A percentile compares a stretch with the other conserved stretches of the same genome.
These are phyloP conservation scores for Noctilio leporinus DNA, from an alignment of 2,113 vertebrate species.

Conservation along the genomic window DNA sequence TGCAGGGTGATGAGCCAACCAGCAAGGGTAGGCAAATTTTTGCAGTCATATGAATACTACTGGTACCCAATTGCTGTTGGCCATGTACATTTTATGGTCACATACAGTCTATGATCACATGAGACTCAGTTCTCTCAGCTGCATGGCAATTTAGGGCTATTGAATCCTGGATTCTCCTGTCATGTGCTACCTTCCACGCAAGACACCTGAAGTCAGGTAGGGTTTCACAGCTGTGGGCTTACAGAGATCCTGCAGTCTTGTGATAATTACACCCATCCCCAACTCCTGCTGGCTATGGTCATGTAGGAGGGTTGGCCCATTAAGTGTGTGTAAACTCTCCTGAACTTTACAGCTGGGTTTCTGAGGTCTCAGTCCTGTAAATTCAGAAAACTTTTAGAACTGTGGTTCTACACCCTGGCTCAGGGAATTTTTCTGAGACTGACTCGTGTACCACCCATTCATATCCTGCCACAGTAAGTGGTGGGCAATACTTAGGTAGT, in stretches of 20 bases:
- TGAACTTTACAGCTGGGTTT: background rate
- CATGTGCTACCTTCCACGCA: fast-evolving
- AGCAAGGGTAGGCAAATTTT: fast-evolving
- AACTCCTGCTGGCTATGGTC: no score
- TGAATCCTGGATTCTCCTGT: fast-evolving
- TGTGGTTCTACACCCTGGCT: fast-evolving
- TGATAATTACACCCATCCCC: background rate
- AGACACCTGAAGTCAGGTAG: background rate
- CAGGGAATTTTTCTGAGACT: background rate
- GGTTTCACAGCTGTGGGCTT: fast-evolving
- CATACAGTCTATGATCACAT: background rate
- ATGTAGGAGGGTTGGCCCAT: fast-evolving
- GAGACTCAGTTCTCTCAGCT: background rate
- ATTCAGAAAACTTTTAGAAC: background rate
- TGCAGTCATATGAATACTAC: background rate
- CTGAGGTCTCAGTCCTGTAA: background rate
- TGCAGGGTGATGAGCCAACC: background rate
- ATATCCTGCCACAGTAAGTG: fast-evolving
- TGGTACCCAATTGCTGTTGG: background rate
- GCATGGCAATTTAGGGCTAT: background rate
- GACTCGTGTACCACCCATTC: background rate
- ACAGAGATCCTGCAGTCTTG: background rate
- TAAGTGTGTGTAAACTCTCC: no score
- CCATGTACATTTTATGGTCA: background rate
- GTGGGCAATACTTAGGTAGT: fast-evolving